These are phyloP conservation scores for Hippocampus barbouri DNA, from an alignment of 2,113 vertebrate genomes.

Conservation along the genomic window DNA sequence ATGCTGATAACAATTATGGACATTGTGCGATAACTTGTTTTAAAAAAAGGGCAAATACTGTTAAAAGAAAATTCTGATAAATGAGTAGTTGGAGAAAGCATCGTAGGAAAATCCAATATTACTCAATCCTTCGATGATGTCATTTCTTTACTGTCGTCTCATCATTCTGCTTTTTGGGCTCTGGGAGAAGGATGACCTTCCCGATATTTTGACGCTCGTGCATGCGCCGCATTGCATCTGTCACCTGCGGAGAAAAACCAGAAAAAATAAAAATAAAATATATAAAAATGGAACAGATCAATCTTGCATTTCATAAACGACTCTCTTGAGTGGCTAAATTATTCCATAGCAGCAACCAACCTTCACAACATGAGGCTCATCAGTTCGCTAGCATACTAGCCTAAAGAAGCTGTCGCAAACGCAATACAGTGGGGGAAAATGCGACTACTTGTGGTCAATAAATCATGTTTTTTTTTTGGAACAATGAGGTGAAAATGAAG, in stretches of 20 bases:
- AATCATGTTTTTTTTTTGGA: too few species aligned
- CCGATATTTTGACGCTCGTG: slow-evolving; percentile 90
- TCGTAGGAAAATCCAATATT: slow-evolving; percentile 6
- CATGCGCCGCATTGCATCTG: slow-evolving; percentile 88
- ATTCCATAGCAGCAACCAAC: too few species aligned
- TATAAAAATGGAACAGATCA: background rate
- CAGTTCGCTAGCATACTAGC: too few species aligned
- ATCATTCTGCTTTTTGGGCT: slow-evolving; percentile 76
- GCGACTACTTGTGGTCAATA: too few species aligned
- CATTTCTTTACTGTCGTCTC: slow-evolving; percentile 42
- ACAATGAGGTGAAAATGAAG: too few species aligned
- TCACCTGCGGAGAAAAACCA: slow-evolving; percentile 70
- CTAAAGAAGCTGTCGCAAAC: too few species aligned
- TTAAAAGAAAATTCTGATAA: slow-evolving; percentile 18
- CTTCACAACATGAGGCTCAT: too few species aligned
- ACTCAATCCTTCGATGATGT: slow-evolving; percentile 47
- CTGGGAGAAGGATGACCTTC: slow-evolving; percentile 86
- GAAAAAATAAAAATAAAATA: background rate
- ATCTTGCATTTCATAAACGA: too few species aligned
- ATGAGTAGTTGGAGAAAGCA: slow-evolving; percentile 1
- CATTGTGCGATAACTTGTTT: slow-evolving; percentile 40
- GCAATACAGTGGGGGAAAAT: too few species aligned
- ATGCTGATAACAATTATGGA: slow-evolving; percentile 12
- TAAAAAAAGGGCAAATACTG: slow-evolving; percentile 42
- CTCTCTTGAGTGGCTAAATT: too few species aligned